Conservation (phyloP, 2,113 vertebrate species). For the Psittacula cyanocephala region DNA sequence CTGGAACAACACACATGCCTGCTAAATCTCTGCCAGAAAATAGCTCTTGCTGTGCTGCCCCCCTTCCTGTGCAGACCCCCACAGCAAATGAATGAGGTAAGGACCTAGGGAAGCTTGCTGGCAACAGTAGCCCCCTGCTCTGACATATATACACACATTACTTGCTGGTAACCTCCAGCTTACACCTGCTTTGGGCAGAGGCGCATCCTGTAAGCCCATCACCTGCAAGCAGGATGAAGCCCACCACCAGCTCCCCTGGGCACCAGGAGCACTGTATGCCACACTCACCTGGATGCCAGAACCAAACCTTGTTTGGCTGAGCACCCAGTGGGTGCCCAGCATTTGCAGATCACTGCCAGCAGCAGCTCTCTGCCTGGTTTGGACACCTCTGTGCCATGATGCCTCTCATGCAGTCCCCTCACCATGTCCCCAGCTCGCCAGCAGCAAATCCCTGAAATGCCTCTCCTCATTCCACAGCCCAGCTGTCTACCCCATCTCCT, state of each 20-base stretch:
- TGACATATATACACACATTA: too few species aligned
- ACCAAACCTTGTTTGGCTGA: neutral
- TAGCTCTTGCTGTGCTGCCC: neutral
- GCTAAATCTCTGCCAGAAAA: neutral
- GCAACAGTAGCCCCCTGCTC: neutral
- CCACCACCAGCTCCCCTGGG: neutral
- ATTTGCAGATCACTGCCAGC: neutral
- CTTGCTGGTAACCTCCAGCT: neutral
- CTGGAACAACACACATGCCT: too few species aligned
- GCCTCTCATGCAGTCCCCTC: too few species aligned
- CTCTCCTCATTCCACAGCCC: neutral
- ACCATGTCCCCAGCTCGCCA: neutral
- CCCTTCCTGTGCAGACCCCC: neutral
- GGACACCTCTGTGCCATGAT: fast-evolving
- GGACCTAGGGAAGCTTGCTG: neutral
- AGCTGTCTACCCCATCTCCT: neutral
- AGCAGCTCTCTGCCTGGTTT: neutral
- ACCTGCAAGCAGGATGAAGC: neutral
- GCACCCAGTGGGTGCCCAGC: neutral
- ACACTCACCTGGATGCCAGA: neutral
- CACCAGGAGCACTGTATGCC: neutral
- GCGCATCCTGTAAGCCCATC: fast-evolving
- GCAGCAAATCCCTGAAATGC: too few species aligned
- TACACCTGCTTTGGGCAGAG: neutral
- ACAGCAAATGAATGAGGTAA: neutral